Conservation (phyloP, 2,888 invertebrate species). For the Nomada fucata region DNA sequence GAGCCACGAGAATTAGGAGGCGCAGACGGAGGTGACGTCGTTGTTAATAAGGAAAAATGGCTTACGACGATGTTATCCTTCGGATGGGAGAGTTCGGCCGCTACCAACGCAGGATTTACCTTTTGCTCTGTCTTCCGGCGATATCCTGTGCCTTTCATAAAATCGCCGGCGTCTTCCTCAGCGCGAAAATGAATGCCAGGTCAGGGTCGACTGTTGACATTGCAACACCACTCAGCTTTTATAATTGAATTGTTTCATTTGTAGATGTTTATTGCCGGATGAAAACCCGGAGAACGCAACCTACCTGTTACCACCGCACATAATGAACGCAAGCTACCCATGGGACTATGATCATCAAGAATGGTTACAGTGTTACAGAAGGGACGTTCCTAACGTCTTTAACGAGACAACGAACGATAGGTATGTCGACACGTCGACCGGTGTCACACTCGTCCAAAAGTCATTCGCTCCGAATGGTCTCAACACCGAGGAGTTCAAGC, state of each 20-base stretch:
- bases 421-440: slow-evolving; percentile 43
- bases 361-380: slow-evolving; percentile 85
- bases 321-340: slow-evolving; percentile 86
- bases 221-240: neutral
- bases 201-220: slow-evolving; percentile 67
- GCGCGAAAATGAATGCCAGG: slow-evolving; percentile 88
- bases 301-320: slow-evolving; percentile 84
- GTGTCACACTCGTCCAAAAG: slow-evolving; percentile 27
- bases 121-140: slow-evolving; percentile 89
- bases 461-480: slow-evolving; percentile 25
- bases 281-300: slow-evolving; percentile 85
- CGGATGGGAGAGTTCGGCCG: slow-evolving; percentile 89
- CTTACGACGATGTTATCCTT: slow-evolving; percentile 89
- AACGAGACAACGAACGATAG: slow-evolving; percentile 56
- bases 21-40: slow-evolving; percentile 32
- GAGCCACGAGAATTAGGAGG: slow-evolving; percentile 27
- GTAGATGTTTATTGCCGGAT: slow-evolving; percentile 87
- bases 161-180: slow-evolving; percentile 89
- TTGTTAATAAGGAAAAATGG: slow-evolving; percentile 84
- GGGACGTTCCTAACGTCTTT: slow-evolving; percentile 73
- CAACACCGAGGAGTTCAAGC: slow-evolving; percentile 56
- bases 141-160: slow-evolving; percentile 91
- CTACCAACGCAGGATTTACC: slow-evolving; percentile 89
- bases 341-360: slow-evolving; percentile 84
- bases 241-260: neutral